Evolutionary conservation across 2,888 invertebrate species (phyloP), one percentile per base, ranked within the genome.

Genomic region (Cordilura impudica): DNA sequence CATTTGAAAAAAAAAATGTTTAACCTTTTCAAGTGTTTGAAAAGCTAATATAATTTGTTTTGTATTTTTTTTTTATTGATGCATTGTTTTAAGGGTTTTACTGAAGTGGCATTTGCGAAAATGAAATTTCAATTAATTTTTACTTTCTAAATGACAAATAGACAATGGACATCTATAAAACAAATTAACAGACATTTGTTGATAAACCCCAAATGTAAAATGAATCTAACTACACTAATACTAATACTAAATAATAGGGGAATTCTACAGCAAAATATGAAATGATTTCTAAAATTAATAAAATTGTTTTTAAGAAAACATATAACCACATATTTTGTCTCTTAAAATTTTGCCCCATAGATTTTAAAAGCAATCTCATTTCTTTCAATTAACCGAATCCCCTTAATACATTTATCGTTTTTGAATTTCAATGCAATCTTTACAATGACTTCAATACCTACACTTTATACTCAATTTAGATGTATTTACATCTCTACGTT

Each of bases 11-110:
- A 12, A 43, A 71, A 23, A 29, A 26, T 31, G 12, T 47, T 60
- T 47, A 45, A 54, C 49, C 66, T 63, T 67, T 63, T 54, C 14
- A 54, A 72, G 54, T 63, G 16, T 61, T 61, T 45, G 29, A 43
- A 39, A 26, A n/a, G 35, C 3, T 39, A 39, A 39, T 39, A n/a
- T 39, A 39, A 39, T 39, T 39, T 39, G n/a, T 39, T 39, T 39
- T n/a, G 35, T n/a, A 39, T 12, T 39, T 39, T 39, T n/a, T 39
- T 35, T 10, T 4, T 35, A 35, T 35, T 35, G 7, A 35, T 12
- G 7, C 12, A 35, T 10, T 35, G 10, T 35, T n/a, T 39, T 39
- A 39, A n/a, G 35, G 35, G 35, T 39, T 39, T 39, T 10, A 39
- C n/a, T 2, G 35, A 12, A 39, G 4, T n/a, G 35, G 1, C n/a